Evolutionary conservation across 1,140 invertebrate species (phyloP), one percentile per base, ranked within the genome.

Genomic region (Brachionus manjavacas): DNA sequence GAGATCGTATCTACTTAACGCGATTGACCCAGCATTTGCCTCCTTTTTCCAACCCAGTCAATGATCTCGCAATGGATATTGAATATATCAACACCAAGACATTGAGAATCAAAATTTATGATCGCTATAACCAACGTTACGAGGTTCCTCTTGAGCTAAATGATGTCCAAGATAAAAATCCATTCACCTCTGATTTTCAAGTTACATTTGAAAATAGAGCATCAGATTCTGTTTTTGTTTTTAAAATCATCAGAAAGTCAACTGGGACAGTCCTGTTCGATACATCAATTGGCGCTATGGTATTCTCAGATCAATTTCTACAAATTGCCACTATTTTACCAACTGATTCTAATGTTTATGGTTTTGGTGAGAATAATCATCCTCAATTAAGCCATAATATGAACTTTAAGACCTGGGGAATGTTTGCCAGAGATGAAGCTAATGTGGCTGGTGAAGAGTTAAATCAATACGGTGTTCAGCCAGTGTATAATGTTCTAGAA

Each of bases 401-500:
- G n/a, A 84, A 74, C 12, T 74, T 31, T 12, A 55, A 76, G 20
- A 84, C 31, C 16, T 84, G 83, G 83, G 68, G 68, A 14, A 46
- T 84, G 20, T 84, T 74, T 23, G 68, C 68, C 16, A 43, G 66
- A 74, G 83, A 84, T 84, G 55, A 84, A 39, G 31, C 60, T 0
- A 49, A 68, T 49, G 81, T 68, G 12, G 60, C 49, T 55, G 78
- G 55, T 39, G 81, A 68, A 49, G 43, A 84, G 35, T n/a, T 52
- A 41, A 84, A 28, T 55, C 66, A 52, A 52, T 84, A 84, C 64
- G 81, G 81, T 84, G 81, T 72, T 28, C 81, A 84, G 20, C 81
- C 94, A 1, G 95, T 95, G 89, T 94, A 94, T 87, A 87, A 95
- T 87, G 88, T 88, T 12, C 66, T 92, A 12, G 91, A 92, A 86